Evolutionary conservation across 2,113 vertebrate species (phyloP).

Genomic region (Strix uralensis): DNA sequence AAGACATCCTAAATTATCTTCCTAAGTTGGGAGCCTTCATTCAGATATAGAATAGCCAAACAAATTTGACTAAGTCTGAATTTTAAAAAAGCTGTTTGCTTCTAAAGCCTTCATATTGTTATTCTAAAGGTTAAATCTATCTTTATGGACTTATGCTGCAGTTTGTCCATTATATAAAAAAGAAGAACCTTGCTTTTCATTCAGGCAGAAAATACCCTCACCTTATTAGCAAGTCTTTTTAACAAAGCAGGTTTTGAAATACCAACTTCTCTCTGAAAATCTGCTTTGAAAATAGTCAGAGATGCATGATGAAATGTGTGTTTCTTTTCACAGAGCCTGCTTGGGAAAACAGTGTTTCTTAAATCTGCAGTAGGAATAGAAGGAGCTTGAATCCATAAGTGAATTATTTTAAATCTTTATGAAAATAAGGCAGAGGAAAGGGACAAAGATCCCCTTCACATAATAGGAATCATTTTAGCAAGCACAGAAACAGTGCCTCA

Average conservation of each 20-base stretch:
- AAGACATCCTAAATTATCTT: not conserved
- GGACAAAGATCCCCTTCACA: not conserved
- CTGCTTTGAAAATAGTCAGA: constrained; percentile 22
- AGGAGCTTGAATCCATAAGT: not conserved
- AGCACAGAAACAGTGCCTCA: not conserved
- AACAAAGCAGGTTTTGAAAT: constrained; percentile 5
- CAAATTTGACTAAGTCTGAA: not conserved
- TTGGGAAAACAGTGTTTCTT: not conserved
- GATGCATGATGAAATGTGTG: not conserved
- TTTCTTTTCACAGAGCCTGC: not conserved
- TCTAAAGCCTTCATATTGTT: not conserved
- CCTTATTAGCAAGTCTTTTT: constrained; percentile 13
- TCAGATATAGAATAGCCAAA: not conserved
- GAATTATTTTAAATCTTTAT: not conserved
- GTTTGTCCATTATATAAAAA: not conserved
- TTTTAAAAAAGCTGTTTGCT: not conserved
- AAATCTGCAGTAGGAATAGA: not conserved
- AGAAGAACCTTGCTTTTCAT: not conserved
- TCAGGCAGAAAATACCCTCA: not conserved
- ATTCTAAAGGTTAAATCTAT: not conserved
- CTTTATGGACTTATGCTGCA: not conserved
- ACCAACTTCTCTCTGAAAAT: not conserved
- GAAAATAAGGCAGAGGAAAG: not conserved
- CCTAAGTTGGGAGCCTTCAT: not conserved
- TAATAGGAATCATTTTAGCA: not conserved